Conservation (phyloP, 2,113 vertebrate species). For the Abramis brama region DNA sequence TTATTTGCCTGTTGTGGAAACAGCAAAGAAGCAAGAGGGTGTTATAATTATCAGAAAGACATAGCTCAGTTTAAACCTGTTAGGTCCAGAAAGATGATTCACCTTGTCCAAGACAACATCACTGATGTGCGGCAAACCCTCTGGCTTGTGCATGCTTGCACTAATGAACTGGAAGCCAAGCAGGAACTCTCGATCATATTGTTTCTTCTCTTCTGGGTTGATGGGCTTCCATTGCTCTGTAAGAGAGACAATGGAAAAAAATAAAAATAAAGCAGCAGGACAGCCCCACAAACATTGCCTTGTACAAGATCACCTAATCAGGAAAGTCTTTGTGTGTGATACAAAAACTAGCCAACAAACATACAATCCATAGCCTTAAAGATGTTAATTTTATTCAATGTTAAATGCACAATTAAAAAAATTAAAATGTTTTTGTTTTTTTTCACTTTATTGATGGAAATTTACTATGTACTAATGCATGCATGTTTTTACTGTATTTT, state of each 20-base stretch:
- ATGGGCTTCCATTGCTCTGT: slow-evolving; percentile 94
- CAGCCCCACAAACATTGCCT: neutral
- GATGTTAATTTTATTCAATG: too few relatives aligned
- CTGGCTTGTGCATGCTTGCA: slow-evolving; percentile 94
- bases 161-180: slow-evolving; percentile 91
- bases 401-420: too few relatives aligned
- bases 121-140: slow-evolving; percentile 89
- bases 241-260: slow-evolving; percentile 29
- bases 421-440: too few relatives aligned
- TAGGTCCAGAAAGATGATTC: neutral
- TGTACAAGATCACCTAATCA: neutral
- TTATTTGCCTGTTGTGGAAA: slow-evolving; percentile 85
- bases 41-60: neutral
- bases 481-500: too few relatives aligned
- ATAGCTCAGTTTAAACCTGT: neutral
- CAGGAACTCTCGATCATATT: slow-evolving; percentile 92
- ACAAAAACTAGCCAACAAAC: too few relatives aligned
- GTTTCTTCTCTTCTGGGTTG: slow-evolving; percentile 92
- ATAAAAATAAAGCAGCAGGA: neutral
- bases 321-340: too few relatives aligned
- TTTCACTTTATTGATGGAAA: too few relatives aligned
- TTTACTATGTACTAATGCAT: too few relatives aligned
- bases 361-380: too few relatives aligned
- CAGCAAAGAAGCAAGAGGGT: neutral
- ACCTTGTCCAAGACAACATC: slow-evolving; percentile 97